Evolutionary conservation across 2,888 invertebrate species (phyloP), one percentile per base, ranked within the genome.

Genomic region (Nysson spinosus): DNA sequence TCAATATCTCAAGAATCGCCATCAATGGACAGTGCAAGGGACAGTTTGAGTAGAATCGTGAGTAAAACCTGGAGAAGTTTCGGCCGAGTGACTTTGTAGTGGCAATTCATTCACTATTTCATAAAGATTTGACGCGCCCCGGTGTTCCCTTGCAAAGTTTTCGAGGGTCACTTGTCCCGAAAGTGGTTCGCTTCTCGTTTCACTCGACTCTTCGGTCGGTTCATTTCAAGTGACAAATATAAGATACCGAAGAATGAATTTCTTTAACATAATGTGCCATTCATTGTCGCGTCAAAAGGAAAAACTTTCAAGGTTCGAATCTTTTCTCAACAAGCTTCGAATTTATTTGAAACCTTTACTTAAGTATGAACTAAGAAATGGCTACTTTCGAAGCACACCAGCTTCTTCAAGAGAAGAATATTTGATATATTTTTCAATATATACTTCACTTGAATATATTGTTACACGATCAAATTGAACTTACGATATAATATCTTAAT

Each of bases 21-120:
- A 51, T 83, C 77, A 82, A 84, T 84, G 80, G 76, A 37, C 22
- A 16, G 40, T 57, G 72, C 74, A 62, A 72, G 49, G 71, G 55
- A 72, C 66, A 55, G 52, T 65, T 77, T 70, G 69, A 51, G 37
- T 43, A 37, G 30, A 16, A 11, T 42, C 16, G 20, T 12, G 52
- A 76, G 65, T 26, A 49, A 68, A 72, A 58, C 46, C 61, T 49
- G n/a, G n/a, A 58, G 67, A 49, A 51, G 55, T 52, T 55, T 62
- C 39, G 44, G 56, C 64, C 65, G 68, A 79, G 78, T 77, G 80
- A 83, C 78, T 77, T 73, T 81, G 73, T 79, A 79, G 81, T 79
- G 79, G 77, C 77, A 70, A 79, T 83, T 83, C 85, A 85, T 85
- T 85, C 79, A 83, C 74, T 17, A 79, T 74, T 82, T 81, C 72